These are phyloP conservation scores for Macropus fuliginosus DNA, from an alignment of 2,797 vertebrate species.

Conservation along the genomic window DNA sequence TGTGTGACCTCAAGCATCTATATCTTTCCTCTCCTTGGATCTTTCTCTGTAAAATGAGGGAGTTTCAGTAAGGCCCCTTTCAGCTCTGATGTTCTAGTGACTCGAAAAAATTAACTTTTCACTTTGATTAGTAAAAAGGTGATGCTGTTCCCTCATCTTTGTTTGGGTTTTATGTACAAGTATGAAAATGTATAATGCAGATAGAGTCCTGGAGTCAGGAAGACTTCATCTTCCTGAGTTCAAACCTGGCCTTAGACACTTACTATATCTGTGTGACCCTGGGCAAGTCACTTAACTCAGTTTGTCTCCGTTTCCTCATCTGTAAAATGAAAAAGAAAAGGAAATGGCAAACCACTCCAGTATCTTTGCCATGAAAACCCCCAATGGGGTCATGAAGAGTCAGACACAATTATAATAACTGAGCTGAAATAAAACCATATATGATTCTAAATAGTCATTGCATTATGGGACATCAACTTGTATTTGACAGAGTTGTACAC, in stretches of 20 bases:
- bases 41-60: background rate
- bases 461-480: background rate
- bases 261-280: background rate
- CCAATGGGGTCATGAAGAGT: background rate
- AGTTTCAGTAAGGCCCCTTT: background rate
- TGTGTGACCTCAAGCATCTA: background rate
- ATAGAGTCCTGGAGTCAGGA: background rate
- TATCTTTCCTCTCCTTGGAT: background rate
- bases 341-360: background rate
- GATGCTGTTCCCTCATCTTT: background rate
- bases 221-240: background rate
- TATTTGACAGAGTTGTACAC: background rate
- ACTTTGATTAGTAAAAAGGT: background rate
- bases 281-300: background rate
- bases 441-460: background rate
- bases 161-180: background rate
- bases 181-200: background rate
- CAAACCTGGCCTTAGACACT: background rate
- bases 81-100: background rate
- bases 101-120: background rate
- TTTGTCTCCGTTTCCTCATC: background rate
- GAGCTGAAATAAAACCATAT: background rate
- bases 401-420: background rate
- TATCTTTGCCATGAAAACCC: background rate
- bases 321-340: background rate